A percentile compares a stretch with the other conserved stretches of the same genome.
Evolutionary conservation across 2,797 vertebrate species (phyloP).

Genomic region (Gallinago solitaria): DNA sequence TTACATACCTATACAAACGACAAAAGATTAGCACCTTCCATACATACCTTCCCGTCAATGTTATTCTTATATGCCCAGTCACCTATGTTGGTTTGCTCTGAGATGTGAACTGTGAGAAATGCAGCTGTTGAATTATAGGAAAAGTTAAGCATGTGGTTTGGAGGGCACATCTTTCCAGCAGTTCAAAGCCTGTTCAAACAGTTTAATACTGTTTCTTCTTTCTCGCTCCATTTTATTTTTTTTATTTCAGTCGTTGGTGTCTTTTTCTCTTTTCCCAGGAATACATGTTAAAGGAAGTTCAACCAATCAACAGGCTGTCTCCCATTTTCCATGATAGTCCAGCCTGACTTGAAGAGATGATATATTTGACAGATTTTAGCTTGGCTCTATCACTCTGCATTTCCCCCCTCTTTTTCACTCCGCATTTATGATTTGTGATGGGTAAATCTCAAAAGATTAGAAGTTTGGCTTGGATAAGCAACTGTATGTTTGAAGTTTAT

Average conservation of each 20-base stretch:
- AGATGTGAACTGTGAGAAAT: neutral
- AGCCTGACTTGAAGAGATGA: neutral
- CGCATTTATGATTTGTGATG: neutral
- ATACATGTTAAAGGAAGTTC: neutral
- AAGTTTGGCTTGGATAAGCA: neutral
- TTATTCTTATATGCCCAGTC: neutral
- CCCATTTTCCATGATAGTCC: neutral
- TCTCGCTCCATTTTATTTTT: fast-evolving
- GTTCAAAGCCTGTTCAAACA: slow-evolving; percentile 5
- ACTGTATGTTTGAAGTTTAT: neutral
- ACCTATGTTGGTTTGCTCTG: neutral
- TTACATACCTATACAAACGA: neutral
- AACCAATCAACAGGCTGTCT: neutral
- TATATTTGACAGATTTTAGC: neutral
- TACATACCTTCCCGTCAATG: neutral
- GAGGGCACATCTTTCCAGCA: neutral
- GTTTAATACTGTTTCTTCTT: neutral
- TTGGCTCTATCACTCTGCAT: neutral
- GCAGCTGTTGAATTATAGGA: neutral
- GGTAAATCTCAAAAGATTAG: neutral
- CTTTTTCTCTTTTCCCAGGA: neutral
- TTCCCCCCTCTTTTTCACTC: neutral
- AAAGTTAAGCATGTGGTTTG: neutral
- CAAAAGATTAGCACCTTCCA: neutral
- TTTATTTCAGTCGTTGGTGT: neutral